A percentile compares a stretch with the other conserved stretches of the same genome.
Conservation (phyloP, 2,113 vertebrate species). For the Danionella cerebrum region DNA sequence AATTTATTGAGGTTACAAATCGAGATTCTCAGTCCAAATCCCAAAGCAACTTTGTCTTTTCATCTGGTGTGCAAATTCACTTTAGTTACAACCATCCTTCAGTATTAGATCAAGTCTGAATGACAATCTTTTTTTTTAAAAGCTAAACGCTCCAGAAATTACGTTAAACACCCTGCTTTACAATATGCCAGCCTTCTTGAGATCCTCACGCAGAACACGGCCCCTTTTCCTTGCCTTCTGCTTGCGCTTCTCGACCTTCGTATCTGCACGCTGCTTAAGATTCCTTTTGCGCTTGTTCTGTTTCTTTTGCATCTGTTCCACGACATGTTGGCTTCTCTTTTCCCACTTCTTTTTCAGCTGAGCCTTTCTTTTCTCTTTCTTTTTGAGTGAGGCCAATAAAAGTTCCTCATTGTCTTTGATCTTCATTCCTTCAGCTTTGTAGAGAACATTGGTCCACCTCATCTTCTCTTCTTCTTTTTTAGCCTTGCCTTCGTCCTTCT, state of each 20-base stretch:
- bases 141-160: not conserved
- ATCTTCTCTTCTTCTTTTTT: slow-evolving; percentile 75
- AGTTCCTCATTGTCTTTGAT: slow-evolving; percentile 78
- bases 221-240: slow-evolving; percentile 78
- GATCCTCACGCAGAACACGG: slow-evolving; percentile 77
- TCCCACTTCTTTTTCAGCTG: slow-evolving; percentile 72
- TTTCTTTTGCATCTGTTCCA: slow-evolving; percentile 78
- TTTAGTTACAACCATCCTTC: no score
- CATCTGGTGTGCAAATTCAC: no score
- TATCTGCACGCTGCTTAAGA: slow-evolving; percentile 68
- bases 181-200: slow-evolving; percentile 67
- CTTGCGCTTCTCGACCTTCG: slow-evolving; percentile 71
- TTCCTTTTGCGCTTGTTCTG: slow-evolving; percentile 83
- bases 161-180: not conserved
- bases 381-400: slow-evolving; percentile 75
- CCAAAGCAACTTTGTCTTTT: no score
- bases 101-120: no score
- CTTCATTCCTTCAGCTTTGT: slow-evolving; percentile 84
- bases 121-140: no score
- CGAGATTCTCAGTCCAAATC: no score
- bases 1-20: no score
- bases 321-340: slow-evolving; percentile 60
- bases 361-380: slow-evolving; percentile 71
- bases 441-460: slow-evolving; percentile 83
- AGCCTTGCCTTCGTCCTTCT: slow-evolving; percentile 71